Percentiles rank a stretch among this genome's conserved stretches.
Evolutionary conservation across 1,140 invertebrate species (phyloP).

Genomic region (Temnothorax curvispinosus): DNA sequence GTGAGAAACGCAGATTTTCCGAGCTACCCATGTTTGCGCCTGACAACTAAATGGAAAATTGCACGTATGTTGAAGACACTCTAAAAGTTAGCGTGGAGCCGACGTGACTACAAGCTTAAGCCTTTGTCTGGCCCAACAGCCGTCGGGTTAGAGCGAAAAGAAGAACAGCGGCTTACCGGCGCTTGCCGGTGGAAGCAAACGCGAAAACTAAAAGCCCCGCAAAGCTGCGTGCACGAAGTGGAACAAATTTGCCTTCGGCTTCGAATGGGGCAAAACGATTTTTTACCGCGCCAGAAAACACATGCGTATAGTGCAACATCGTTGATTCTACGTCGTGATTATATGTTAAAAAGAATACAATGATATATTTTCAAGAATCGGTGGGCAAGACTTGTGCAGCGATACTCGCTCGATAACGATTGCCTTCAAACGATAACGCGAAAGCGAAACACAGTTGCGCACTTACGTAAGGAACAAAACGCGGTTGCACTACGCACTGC

Average conservation of each 20-base stretch:
- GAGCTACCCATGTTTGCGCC: constrained; percentile 14
- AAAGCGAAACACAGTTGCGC: not conserved
- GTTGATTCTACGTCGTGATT: not conserved
- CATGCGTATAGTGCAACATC: not conserved
- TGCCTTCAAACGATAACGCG: not conserved
- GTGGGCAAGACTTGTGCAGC: not conserved
- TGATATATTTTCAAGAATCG: not conserved
- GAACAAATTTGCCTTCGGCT: constrained; percentile 36
- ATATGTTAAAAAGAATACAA: not conserved
- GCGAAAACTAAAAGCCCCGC: constrained; percentile 39
- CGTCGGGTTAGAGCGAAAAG: constrained; percentile 49
- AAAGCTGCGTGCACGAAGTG: constrained; percentile 15
- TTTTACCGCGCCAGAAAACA: not conserved
- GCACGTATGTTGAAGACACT: constrained; percentile 54
- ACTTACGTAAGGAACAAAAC: not conserved
- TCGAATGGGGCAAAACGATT: not conserved
- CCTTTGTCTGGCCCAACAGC: constrained; percentile 44
- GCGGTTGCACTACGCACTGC: not conserved
- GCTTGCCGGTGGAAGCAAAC: constrained; percentile 15
- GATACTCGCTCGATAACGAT: not conserved
- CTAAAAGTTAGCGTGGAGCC: constrained; percentile 42
- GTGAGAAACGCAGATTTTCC: constrained; percentile 29
- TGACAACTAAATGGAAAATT: constrained; percentile 59
- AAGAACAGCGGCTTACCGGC: constrained; percentile 39
- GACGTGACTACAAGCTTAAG: constrained; percentile 52